Base-by-base conservation (phyloP, 2,888 invertebrate genomes). In the Cantharis lateralis region DNA sequence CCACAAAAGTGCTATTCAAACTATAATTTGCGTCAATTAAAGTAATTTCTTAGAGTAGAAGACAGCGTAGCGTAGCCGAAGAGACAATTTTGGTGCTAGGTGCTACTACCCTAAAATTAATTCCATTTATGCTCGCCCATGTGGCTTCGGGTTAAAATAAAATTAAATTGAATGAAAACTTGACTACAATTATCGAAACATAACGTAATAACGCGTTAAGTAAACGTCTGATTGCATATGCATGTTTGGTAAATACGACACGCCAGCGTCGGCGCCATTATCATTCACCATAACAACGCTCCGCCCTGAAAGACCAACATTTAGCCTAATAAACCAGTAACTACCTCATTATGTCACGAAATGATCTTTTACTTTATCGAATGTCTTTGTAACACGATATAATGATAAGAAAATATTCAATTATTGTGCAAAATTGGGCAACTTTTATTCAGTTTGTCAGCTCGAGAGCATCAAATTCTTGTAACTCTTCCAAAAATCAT, bases 251-350 rank as follows among this genome's bases (percentile, higher is more conserved):
- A 80, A 80, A 80, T 75, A 77, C 78, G 80, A 76, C 26, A 28
- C 78, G 76, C 80, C 77, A 74, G 74, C 75, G 78, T 74, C 78
- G 78, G 76, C 81, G 81, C 81, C 81, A 81, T 81, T 80, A 81
- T 80, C 76, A 75, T 79, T 81, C 76, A 70, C 81, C 81, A 75
- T 79, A 80, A 78, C 81, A 77, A 80, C 81, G 81, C 80, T 70
- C 81, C 81, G 79, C 81, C 81, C 69, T 73, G 68, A 76, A 70
- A 79, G 79, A 78, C 80, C 77, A 80, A 80, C 78, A 80, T 80
- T 80, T 80, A 80, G 80, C 71, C 73, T 80, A 80, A 80, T 79
- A 80, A 80, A 80, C 78, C 75, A 70, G 78, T 77, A 80, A 80
- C 80, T 74, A 74, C 72, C 79, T 80, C 78, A 80, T 80, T 80